Evolutionary conservation across 2,888 invertebrate species (phyloP), one percentile per base, ranked within the genome.

Genomic region (Megastigmus dorsalis): DNA sequence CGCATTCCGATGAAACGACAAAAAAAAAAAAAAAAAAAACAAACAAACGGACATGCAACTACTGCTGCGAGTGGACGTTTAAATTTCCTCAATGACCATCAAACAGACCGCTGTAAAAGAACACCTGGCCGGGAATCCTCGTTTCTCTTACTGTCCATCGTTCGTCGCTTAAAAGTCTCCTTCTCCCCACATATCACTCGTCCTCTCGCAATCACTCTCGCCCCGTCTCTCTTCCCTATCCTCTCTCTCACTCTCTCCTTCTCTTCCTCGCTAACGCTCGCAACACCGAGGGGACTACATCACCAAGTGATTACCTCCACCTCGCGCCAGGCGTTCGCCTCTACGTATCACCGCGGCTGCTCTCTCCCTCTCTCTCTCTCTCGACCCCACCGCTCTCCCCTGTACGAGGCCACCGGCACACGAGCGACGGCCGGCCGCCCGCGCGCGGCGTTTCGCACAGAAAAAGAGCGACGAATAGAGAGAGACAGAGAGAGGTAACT

Each of bases 231-330:
- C 70, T 68, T 55, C 66, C 77, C n/a, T n/a, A n/a, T n/a, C 62
- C 75, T 70, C 74, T 77, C 72, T 54, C 62, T n/a, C 38, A 69
- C 55, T 63, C 65, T 62, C 43, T 69, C 38, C 62, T 66, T 60
- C 33, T 62, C 38, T 13, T 18, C 54, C 41, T 55, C 70, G 66
- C 76, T 50, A 59, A 38, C 67, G 66, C 72, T n/a, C 60, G 68
- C 77, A 48, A 65, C 71, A 79, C 79, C 80, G 80, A 84, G 80
- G 81, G 80, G 83, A 84, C 83, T 86, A 85, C 84, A 85, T 85
- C 84, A 84, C 84, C 86, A 79, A 85, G 84, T 85, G 85, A 85
- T 85, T 85, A 85, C 85, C 84, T 82, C 82, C 79, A 79, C 78
- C 50, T 23, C 41, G 5, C 26, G n/a, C n/a, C n/a, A n/a, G n/a